Evolutionary conservation across 1,140 invertebrate species (phyloP).

Genomic region (Chelonus insularis): DNA sequence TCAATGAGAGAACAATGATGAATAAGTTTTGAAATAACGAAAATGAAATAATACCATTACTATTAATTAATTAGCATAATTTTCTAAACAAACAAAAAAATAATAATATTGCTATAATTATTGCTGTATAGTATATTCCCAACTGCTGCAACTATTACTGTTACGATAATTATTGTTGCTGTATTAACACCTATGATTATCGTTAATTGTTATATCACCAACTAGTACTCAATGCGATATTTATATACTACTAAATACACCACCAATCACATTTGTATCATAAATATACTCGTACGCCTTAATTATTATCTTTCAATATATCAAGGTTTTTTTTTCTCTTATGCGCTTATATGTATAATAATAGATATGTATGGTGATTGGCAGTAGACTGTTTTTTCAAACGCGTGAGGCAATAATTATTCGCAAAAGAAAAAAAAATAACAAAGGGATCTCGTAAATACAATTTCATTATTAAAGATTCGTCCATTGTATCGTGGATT

Average conservation of each 20-base stretch:
- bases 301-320: constrained; percentile 4
- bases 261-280: background rate
- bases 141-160: constrained; percentile 6
- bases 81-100: no score
- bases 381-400: background rate
- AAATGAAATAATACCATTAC: constrained; percentile 11
- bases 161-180: constrained; percentile 22
- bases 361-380: no score
- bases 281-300: constrained; percentile 13
- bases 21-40: constrained; percentile 5
- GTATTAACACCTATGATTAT: constrained; percentile 19
- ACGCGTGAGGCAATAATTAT: constrained; percentile 14
- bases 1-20: background rate
- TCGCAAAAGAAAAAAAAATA: no score
- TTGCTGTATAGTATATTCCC: background rate
- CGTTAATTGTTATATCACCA: constrained; percentile 22
- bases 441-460: constrained; percentile 23
- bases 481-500: constrained; percentile 13
- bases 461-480: background rate
- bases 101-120: background rate
- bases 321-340: constrained; percentile 9
- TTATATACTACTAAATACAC: constrained; percentile 16
- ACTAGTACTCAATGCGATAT: constrained; percentile 25
- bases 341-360: background rate
- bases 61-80: constrained; percentile 3